Base-by-base conservation (phyloP, 2,888 invertebrate species). In the Tetrapedia diversipes region DNA sequence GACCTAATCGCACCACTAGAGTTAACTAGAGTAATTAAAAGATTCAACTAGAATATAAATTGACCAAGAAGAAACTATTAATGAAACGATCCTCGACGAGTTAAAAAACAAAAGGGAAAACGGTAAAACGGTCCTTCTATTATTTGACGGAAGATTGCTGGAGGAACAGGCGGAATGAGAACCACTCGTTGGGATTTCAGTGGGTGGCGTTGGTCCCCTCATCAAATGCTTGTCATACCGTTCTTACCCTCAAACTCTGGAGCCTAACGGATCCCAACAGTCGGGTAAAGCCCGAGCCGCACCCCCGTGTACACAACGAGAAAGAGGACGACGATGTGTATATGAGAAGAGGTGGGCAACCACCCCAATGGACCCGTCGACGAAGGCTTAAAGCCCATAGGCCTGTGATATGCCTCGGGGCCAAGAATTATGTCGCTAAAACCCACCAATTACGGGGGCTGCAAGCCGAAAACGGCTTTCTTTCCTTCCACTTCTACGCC, bases 221-320 rank as follows among this genome's bases (percentile, higher is more conserved):
- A 88, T 90, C 90, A 90, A 90, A 90, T 89, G 89, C 90, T 89
- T 90, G 89, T 90, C 90, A 89, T 90, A 89, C 89, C 90, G 89
- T 89, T 89, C 88, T 87, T 88, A 89, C 88, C 88, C 89, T 88
- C 87, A 87, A 87, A 86, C 87, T 86, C 82, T 81, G 64, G 59
- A 82, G 81, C 86, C 86, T 84, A 83, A 82, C 86, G 82, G 87
- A 88, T 84, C 85, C 86, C 88, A 76, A 81, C 87, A 86, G 86
- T 84, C 80, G 86, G 84, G 89, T 83, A 87, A 88, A 88, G 87
- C 88, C 81, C 81, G 83, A 82, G 86, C 87, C 84, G 82, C 81
- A 85, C 83, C 86, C 86, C 87, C 85, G 61, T 81, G 83, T 80
- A 86, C 85, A 87, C 83, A 86, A 70, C 68, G 79, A 78, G 79